phyloP scores from a whole-genome alignment of 2,888 invertebrate genomes.

The Apamea anceps region DNA sequence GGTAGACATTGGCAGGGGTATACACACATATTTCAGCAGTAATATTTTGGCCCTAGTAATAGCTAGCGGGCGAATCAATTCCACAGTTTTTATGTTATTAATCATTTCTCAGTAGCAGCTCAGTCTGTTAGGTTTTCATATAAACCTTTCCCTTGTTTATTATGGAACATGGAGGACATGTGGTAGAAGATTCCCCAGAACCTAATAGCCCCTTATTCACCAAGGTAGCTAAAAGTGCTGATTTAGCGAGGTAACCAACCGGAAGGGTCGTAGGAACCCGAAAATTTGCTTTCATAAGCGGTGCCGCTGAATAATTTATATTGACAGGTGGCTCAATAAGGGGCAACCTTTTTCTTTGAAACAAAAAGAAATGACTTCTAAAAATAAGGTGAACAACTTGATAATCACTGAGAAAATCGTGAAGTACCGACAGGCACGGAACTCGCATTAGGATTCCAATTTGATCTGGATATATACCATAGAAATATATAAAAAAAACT shows the following conservation, averaged over 20 bases:
- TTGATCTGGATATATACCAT: background rate
- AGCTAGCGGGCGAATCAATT: background rate
- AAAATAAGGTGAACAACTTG: background rate
- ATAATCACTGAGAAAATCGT: background rate
- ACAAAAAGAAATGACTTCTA: background rate
- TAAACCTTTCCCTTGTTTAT: background rate
- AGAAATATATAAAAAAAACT: background rate
- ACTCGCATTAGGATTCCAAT: background rate
- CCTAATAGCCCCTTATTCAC: slow-evolving; percentile 16
- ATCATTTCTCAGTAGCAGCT: background rate
- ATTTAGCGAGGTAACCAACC: slow-evolving; percentile 33
- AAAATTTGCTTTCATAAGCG: slow-evolving; percentile 41
- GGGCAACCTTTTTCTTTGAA: slow-evolving; percentile 27
- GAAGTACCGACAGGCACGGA: background rate
- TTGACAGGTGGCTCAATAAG: slow-evolving; percentile 19
- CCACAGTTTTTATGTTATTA: background rate
- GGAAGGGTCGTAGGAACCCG: slow-evolving; percentile 37
- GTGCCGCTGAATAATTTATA: slow-evolving; percentile 36
- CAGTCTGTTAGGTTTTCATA: background rate
- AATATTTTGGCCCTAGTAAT: background rate
- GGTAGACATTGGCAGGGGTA: background rate
- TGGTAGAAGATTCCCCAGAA: background rate
- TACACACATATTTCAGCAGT: background rate
- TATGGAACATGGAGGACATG: background rate
- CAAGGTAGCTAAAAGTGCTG: slow-evolving; percentile 28